Evolutionary conservation across 1,140 invertebrate genomes (phyloP).

Genomic region (Ladona fulva): DNA sequence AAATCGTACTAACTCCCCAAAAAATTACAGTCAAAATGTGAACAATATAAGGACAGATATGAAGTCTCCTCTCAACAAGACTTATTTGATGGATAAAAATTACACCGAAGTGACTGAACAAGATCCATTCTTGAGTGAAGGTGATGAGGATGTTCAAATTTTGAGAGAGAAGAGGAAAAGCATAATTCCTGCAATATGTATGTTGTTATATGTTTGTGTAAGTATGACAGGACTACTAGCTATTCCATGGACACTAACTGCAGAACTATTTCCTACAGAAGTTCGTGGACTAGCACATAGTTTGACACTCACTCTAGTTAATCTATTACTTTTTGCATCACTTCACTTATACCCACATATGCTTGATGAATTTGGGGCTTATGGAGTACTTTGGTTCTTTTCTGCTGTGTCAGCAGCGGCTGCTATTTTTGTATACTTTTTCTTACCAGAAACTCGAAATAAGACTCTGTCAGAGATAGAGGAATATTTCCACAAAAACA

Average conservation of each 20-base stretch:
- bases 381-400: constrained; percentile 60
- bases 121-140: not conserved
- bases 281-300: constrained; percentile 29
- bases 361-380: constrained; percentile 35
- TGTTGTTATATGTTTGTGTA: constrained; percentile 51
- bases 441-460: constrained; percentile 62
- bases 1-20: not conserved
- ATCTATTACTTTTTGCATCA: not conserved
- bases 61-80: not conserved
- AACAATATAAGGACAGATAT: not conserved
- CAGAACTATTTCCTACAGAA: constrained; percentile 57
- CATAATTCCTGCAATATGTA: constrained; percentile 48
- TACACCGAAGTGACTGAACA: not conserved
- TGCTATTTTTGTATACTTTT: constrained; percentile 46
- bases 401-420: constrained; percentile 48
- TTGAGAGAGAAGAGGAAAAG: not conserved
- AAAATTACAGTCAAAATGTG: not conserved
- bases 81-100: not conserved
- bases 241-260: constrained; percentile 63
- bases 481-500: constrained; percentile 40
- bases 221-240: constrained; percentile 62
- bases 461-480: constrained; percentile 58
- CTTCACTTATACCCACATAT: constrained; percentile 14
- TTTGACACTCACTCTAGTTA: not conserved
- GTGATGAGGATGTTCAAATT: not conserved